Evolutionary conservation across 2,888 invertebrate species (phyloP), one percentile per base, ranked within the genome.

Genomic region (Eulithis testata): DNA sequence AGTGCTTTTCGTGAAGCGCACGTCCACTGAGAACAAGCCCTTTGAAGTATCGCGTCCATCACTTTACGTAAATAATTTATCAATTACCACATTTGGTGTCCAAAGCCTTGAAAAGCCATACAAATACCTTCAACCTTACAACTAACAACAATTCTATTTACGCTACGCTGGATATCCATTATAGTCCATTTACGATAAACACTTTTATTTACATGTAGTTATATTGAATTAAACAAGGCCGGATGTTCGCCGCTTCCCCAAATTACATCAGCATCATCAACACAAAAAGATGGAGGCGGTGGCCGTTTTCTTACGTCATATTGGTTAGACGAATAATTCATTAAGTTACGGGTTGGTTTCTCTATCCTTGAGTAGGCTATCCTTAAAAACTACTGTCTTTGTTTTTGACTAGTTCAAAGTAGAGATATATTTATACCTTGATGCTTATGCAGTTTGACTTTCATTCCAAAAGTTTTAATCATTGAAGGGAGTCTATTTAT

Each of bases 201-300:
- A 79, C 78, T 73, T 77, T 76, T 81, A 82, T 82, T 80, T 78
- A 80, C 73, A 77, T 75, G 70, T 76, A 74, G 74, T 77, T 80
- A 76, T 82, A 84, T 85, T 84, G 82, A 83, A 86, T 85, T 84
- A 83, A 81, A 81, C 71, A 76, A 70, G 73, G 66, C 82, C 86
- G 87, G 87, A 87, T 81, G 85, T 69, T 65, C 71, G 76, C 73
- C 76, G 78, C 79, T 84, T 82, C 78, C 76, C 80, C 70, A 80
- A 83, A 84, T 87, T 85, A 83, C 82, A 78, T 79, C 79, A 81
- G 77, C 77, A 82, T 84, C 83, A 83, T 77, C 69, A 68, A 60
- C 60, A 55, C 50, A 44, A 60, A 11, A 49, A 63, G 63, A n/a
- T 12, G 54, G 45, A 68, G 66, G 9, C 27, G 8, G 9, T 7